A percentile compares a stretch with the other conserved stretches of the same genome.
Conservation (phyloP, 2,888 invertebrate species). For the Nomada lathburiana region DNA sequence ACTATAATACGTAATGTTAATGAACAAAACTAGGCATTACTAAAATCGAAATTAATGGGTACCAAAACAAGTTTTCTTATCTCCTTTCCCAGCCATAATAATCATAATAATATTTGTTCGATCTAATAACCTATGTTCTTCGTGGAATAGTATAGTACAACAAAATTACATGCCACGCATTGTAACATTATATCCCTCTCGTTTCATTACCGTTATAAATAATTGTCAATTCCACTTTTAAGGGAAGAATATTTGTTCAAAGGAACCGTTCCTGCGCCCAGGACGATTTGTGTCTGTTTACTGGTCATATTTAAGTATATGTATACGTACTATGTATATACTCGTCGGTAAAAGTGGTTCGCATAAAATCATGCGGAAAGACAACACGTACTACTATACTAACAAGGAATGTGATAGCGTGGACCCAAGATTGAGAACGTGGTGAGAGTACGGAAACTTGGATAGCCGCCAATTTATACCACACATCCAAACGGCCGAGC, state of each 20-base stretch:
- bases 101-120: not conserved
- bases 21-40: too few species aligned
- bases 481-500: conserved; percentile 67
- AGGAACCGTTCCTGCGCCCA: not conserved
- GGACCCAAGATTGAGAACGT: conserved; percentile 43
- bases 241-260: too few species aligned
- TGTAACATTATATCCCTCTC: not conserved
- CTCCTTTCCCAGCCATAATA: not conserved
- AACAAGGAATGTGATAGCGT: conserved; percentile 67
- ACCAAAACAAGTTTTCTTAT: not conserved
- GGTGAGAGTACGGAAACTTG: conserved; percentile 69
- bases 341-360: conserved; percentile 31
- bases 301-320: not conserved
- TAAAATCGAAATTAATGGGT: too few species aligned
- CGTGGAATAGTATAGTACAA: not conserved
- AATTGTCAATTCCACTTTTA: not conserved
- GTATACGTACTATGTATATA: not conserved
- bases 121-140: not conserved
- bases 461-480: conserved; percentile 73
- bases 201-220: not conserved
- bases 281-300: conserved; percentile 30
- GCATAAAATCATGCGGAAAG: conserved; percentile 51
- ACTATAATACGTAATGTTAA: too few species aligned
- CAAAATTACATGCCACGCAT: not conserved
- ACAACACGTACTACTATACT: conserved; percentile 42